phyloP scores from a whole-genome alignment of 2,797 vertebrate species.

The Acestrorhynchus altus region DNA sequence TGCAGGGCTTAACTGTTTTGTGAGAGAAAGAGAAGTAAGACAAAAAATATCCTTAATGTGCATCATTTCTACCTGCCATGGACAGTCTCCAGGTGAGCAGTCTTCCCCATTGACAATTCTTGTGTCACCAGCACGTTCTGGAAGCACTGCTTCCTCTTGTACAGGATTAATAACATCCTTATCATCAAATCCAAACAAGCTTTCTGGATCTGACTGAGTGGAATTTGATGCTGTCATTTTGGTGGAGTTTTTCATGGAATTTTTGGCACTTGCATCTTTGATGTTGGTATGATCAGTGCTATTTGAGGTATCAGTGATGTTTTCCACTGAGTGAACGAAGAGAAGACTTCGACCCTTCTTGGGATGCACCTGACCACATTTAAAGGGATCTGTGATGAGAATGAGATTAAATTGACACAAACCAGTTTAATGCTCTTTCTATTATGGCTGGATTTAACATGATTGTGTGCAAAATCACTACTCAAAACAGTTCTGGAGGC shows the following conservation, averaged over 20 bases:
- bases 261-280: background rate
- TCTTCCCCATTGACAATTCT: conserved; percentile 85
- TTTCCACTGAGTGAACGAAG: conserved; percentile 17
- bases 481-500: no score
- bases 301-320: conserved; percentile 17
- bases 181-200: background rate
- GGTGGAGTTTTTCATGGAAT: background rate
- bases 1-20: no score
- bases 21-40: no score
- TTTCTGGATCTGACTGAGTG: background rate
- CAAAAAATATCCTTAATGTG: background rate
- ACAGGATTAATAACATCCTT: background rate
- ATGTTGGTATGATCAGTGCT: background rate
- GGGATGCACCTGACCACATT: conserved; percentile 69
- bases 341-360: conserved; percentile 56
- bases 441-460: no score
- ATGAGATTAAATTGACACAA: background rate
- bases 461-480: no score
- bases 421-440: background rate
- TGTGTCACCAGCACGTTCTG: accelerated
- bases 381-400: conserved; percentile 79
- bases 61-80: conserved; percentile 82
- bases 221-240: background rate
- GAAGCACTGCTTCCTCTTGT: accelerated
- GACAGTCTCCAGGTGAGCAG: conserved; percentile 80